Evolutionary conservation across 2,797 vertebrate species (phyloP).

Genomic region (Percopsis omiscomaycus): DNA sequence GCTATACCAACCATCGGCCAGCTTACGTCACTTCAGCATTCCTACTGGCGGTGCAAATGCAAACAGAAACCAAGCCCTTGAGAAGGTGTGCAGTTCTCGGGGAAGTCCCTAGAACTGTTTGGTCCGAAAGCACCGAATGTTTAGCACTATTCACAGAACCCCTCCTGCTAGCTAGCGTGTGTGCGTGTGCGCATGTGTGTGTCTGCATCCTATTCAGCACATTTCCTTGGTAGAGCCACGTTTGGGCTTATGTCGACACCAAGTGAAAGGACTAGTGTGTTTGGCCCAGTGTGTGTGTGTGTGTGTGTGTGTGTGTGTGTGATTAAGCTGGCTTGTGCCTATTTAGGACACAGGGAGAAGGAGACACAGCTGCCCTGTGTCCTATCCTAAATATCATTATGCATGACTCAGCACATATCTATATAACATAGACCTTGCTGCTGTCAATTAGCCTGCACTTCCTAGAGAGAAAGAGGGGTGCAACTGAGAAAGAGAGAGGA

Average conservation of each 20-base stretch:
- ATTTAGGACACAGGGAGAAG: not conserved
- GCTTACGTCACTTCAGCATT: too few relatives aligned
- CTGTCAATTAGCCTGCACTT: constrained; percentile 36
- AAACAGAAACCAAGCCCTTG: too few relatives aligned
- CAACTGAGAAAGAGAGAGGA: too few relatives aligned
- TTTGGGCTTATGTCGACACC: too few relatives aligned
- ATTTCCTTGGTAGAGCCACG: too few relatives aligned
- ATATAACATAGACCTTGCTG: constrained; percentile 46
- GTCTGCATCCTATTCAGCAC: not conserved
- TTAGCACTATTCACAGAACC: constrained; percentile 29
- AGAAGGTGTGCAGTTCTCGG: too few relatives aligned
- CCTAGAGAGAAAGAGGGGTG: constrained; percentile 1
- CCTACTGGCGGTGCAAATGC: too few relatives aligned
- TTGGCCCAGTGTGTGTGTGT: not conserved
- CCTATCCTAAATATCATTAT: constrained; percentile 43
- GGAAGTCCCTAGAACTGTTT: too few relatives aligned
- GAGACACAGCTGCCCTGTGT: constrained; percentile 7
- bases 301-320: constrained; percentile 4
- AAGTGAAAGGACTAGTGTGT: not conserved
- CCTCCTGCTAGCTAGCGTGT: constrained; percentile 27
- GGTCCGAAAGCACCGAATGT: constrained; percentile 6
- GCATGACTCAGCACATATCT: constrained; percentile 40
- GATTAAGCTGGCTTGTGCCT: not conserved
- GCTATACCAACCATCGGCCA: too few relatives aligned
- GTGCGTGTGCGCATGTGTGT: not conserved